Evolutionary conservation across 2,888 invertebrate genomes (phyloP), one percentile per base, ranked within the genome.

Genomic region (Antheraea assamensis): DNA sequence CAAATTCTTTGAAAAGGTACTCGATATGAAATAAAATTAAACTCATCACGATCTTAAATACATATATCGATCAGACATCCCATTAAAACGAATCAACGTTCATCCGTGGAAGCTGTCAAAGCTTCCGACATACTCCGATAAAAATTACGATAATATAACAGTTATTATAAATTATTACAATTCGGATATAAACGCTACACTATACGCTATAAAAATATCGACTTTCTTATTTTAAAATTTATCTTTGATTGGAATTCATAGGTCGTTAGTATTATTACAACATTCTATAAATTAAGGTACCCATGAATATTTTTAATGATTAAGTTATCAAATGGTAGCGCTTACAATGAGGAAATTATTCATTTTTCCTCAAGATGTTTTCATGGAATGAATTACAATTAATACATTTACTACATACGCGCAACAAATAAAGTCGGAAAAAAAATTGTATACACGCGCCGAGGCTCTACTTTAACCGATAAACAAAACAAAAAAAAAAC

Each of bases 101-200:
- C 35, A 35, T 68, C 35, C 68, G 21, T 35, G n/a, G 68, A 35
- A 68, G 68, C 68, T 35, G 68, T 68, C 68, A 68, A 68, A 68
- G 68, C 35, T 68, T 35, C 35, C 68, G 35, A 35, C 31, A 21
- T 35, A 68, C 35, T 35, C n/a, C 68, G 35, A 35, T n/a, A 35
- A 31, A n/a, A 68, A 68, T 68, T 30, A 35, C 68, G 68, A 68
- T 2, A n/a, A n/a, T n/a, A 68, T 35, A 68, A 68, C 68, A 31
- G 68, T 68, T 68, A 68, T 66, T 31, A 66, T 19, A 31, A 35
- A 66, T 66, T 21, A 35, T 68, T 68, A 68, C 3, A 35, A 35
- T 35, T 35, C 68, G 68, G 30, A 64, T 64, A 17, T 64, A 30
- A 27, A 64, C 30, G 61, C 27, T 17, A 64, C 61, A 30, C 30